Base-by-base conservation (phyloP, 2,797 vertebrate genomes). In the Poeciliopsis gracilis region DNA sequence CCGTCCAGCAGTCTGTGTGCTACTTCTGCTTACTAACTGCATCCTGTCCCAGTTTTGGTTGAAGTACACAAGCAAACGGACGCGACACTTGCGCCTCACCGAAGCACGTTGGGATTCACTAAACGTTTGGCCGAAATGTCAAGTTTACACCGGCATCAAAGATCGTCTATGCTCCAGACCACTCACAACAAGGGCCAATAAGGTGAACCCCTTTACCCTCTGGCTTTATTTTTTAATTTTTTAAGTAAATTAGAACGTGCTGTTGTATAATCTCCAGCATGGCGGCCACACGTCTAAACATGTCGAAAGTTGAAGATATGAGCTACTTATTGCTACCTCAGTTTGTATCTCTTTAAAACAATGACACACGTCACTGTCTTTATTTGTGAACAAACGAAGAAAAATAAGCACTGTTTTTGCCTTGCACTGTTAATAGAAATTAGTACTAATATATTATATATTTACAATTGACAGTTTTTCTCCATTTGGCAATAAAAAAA, bases 61-160 rank as follows among this genome's bases (percentile, higher is more conserved):
- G 12, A 49, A 57, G 46, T 0, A 72, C 12, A 47, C 1, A 9
- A 6, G 30, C 18, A 67, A 36, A 55, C 2, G 16, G 12, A 51
- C 7, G 11, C 5, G 6, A 10, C 13, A 1, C 0, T 25, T 25
- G 6, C 11, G 2, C 25, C 2, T 30, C 41, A 28, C 7, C 51
- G 75, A 74, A 8, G 23, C 12, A 38, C 38, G 23, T 63, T 30
- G 7, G n/a, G 11, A 30, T 53, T 23, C 18, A 5, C 4, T 18
- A 28, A 33, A 13, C 18, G 45, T 11, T 25, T 72, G 23, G 3
- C 18, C 20, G 41, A 49, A 25, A 28, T 10, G 25, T 49, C 0
- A 59, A n/a, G 13, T 16, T 2, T 3, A 53, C 9, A 36, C 82
- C 82, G 80, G 86, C 10, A 15, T 77, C 86, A 38, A 81, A 91